These are phyloP conservation scores for Eulithis prunata DNA, from an alignment of 2,888 invertebrate genomes.

Conservation along the genomic window DNA sequence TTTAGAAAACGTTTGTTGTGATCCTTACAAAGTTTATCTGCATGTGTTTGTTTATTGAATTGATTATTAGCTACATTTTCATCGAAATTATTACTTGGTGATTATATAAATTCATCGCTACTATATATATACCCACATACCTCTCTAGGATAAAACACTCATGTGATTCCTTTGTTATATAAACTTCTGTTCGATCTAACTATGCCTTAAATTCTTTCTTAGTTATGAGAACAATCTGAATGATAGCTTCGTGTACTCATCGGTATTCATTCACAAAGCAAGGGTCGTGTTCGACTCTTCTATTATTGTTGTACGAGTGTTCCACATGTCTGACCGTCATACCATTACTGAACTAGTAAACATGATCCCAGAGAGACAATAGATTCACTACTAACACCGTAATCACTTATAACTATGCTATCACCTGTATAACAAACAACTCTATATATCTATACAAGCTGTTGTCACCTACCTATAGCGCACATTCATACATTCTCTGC, in stretches of 20 bases:
- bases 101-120: neutral
- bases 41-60: neutral
- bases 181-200: too few species aligned
- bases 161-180: too few species aligned
- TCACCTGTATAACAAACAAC: neutral
- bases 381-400: neutral
- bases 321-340: constrained; percentile 8
- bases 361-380: constrained; percentile 6
- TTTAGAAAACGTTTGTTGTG: constrained; percentile 4
- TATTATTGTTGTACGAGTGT: constrained; percentile 6
- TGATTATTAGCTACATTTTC: neutral
- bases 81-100: neutral
- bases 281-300: constrained; percentile 3
- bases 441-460: constrained; percentile 1
- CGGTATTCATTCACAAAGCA: constrained; percentile 1
- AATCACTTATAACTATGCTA: neutral
- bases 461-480: neutral
- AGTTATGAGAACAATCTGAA: constrained; percentile 1
- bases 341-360: constrained; percentile 24
- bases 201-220: too few species aligned
- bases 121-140: too few species aligned
- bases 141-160: too few species aligned
- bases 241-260: constrained; percentile 14
- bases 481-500: constrained; percentile 9
- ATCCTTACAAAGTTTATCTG: neutral